Evolutionary conservation across 2,113 vertebrate species (phyloP).

Genomic region (Chinchilla lanigera): DNA sequence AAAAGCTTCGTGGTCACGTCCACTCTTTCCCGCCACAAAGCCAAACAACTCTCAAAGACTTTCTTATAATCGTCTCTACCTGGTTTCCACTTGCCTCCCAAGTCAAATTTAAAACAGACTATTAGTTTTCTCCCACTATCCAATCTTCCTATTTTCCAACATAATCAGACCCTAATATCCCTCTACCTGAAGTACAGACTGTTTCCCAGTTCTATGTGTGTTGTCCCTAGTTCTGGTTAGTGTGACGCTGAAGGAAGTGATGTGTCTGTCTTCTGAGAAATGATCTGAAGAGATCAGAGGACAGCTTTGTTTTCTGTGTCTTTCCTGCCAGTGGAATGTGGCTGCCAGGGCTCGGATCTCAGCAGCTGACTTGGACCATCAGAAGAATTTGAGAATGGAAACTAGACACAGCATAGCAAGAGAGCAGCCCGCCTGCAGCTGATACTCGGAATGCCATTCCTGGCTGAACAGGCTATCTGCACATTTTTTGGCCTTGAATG

Average conservation of each 20-base stretch:
- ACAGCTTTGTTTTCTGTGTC: neutral
- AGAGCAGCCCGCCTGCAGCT: neutral
- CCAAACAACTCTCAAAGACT: neutral
- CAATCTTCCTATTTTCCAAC: neutral
- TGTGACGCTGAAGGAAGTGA: neutral
- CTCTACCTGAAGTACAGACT: too few relatives aligned
- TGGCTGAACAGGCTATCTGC: neutral
- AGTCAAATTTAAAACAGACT: neutral
- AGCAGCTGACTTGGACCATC: neutral
- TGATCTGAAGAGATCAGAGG: neutral
- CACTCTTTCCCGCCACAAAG: neutral
- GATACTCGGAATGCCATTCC: neutral
- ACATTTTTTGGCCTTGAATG: neutral
- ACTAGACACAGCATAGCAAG: neutral
- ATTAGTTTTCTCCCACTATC: neutral
- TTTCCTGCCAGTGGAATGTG: neutral
- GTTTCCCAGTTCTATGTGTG: neutral
- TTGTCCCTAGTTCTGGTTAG: neutral
- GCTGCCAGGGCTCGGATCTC: neutral
- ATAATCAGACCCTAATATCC: neutral
- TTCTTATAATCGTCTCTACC: neutral
- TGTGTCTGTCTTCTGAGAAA: neutral
- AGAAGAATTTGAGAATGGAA: neutral
- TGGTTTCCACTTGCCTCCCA: neutral
- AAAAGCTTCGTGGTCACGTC: neutral